These are phyloP conservation scores for Tragelaphus imberbis DNA, from an alignment of 2,113 vertebrate genomes.

Conservation along the genomic window DNA sequence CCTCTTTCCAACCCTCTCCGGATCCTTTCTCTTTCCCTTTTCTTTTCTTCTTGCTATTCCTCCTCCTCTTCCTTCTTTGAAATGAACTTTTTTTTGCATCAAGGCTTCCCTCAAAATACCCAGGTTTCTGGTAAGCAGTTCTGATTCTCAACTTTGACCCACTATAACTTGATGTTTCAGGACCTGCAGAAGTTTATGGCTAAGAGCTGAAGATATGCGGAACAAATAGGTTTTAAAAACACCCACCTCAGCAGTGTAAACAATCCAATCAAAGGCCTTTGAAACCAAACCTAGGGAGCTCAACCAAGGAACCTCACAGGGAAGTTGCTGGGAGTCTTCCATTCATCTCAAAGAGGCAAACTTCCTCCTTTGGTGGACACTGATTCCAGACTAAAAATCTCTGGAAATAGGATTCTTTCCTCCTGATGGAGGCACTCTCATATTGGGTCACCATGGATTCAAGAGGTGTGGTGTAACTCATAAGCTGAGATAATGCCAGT, in stretches of 20 bases:
- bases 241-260: not conserved
- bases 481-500: not conserved
- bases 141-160: not conserved
- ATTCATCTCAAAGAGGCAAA: not conserved
- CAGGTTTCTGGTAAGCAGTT: conserved; percentile 22
- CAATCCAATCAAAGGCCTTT: not conserved
- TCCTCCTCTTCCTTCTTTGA: not conserved
- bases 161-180: conserved; percentile 23
- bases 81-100: not conserved
- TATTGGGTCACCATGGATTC: not conserved
- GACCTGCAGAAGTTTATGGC: not conserved
- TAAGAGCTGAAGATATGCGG: not conserved
- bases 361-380: rapidly evolving
- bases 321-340: not conserved
- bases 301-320: not conserved
- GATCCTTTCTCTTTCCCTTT: not conserved
- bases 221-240: not conserved
- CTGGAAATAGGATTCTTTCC: not conserved
- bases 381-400: not conserved
- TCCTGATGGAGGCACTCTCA: no score
- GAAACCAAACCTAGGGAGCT: not conserved
- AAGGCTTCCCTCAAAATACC: not conserved
- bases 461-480: not conserved
- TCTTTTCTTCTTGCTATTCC: not conserved
- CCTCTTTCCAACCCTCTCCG: no score